Evolutionary conservation across 2,113 vertebrate genomes (phyloP).

Genomic region (Myiopsitta monachus): DNA sequence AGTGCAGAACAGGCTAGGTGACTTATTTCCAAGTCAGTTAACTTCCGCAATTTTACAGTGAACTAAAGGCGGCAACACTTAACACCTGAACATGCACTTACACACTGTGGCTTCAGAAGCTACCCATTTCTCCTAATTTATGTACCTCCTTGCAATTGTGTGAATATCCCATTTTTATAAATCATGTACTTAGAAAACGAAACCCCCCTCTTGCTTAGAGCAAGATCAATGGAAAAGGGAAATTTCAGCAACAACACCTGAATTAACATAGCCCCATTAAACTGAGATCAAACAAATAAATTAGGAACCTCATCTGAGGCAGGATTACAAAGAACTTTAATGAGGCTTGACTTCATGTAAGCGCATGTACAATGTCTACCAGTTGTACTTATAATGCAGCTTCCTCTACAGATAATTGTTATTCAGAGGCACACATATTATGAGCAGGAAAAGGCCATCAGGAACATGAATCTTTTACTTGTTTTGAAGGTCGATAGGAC

Average conservation of each 20-base stretch:
- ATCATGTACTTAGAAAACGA: not conserved
- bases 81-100: not conserved
- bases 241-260: not conserved
- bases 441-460: not conserved
- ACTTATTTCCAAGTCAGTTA: not conserved
- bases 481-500: not conserved
- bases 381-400: not conserved
- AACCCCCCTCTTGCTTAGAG: not conserved
- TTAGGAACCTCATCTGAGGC: not conserved
- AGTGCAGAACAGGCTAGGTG: not conserved
- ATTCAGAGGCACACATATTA: not conserved
- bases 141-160: not conserved
- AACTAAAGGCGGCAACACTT: not conserved
- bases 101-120: not conserved
- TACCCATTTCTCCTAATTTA: not conserved
- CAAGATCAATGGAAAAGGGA: not conserved
- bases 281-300: not conserved
- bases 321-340: not conserved
- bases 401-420: not conserved
- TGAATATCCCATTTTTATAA: not conserved
- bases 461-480: not conserved
- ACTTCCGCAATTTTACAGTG: not conserved
- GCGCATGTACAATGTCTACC: not conserved
- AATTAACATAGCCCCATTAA: not conserved
- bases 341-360: not conserved